Conservation (phyloP, 2,888 invertebrate species). For the Drosophila limbata region DNA sequence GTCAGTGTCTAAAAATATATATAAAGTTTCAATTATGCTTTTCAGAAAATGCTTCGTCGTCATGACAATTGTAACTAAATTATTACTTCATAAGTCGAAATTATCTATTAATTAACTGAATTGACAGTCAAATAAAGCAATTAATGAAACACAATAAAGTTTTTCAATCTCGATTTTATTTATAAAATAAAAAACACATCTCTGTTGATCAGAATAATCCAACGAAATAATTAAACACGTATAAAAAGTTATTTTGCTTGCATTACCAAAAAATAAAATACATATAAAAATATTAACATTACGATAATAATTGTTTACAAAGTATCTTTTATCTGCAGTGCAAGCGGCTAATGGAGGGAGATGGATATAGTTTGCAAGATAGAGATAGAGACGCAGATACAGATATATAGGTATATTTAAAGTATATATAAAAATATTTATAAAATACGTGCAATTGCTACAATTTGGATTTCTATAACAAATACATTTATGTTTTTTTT, state of each 20-base stretch:
- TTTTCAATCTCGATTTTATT: slow-evolving; percentile 73
- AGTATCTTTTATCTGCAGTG: slow-evolving; percentile 18
- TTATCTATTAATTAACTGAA: slow-evolving; percentile 23
- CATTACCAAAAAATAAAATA: slow-evolving; percentile 60
- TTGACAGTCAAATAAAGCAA: neutral
- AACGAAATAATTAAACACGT: slow-evolving; percentile 68
- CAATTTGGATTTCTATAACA: slow-evolving; percentile 57
- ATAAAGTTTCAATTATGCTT: slow-evolving; percentile 35
- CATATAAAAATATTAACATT: slow-evolving; percentile 38
- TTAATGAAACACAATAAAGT: slow-evolving; percentile 13
- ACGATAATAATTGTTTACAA: slow-evolving; percentile 13
- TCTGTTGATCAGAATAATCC: slow-evolving; percentile 74
- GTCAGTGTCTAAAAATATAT: slow-evolving; percentile 27
- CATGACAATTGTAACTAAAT: slow-evolving; percentile 24
- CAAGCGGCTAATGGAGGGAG: slow-evolving; percentile 11
- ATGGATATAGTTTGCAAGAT: slow-evolving; percentile 1
- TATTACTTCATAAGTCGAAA: neutral
- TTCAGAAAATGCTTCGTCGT: slow-evolving; percentile 24
- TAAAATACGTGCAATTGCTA: slow-evolving; percentile 35
- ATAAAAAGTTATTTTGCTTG: slow-evolving; percentile 47
- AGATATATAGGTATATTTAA: neutral
- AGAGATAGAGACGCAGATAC: slow-evolving; percentile 14
- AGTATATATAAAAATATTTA: slow-evolving; percentile 27
- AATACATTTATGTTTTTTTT: slow-evolving; percentile 26
- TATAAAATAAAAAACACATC: slow-evolving; percentile 78